Percentiles rank a stretch among this genome's conserved stretches.
Evolutionary conservation across 2,113 vertebrate genomes (phyloP).

Genomic region (Budorcas taxicolor): DNA sequence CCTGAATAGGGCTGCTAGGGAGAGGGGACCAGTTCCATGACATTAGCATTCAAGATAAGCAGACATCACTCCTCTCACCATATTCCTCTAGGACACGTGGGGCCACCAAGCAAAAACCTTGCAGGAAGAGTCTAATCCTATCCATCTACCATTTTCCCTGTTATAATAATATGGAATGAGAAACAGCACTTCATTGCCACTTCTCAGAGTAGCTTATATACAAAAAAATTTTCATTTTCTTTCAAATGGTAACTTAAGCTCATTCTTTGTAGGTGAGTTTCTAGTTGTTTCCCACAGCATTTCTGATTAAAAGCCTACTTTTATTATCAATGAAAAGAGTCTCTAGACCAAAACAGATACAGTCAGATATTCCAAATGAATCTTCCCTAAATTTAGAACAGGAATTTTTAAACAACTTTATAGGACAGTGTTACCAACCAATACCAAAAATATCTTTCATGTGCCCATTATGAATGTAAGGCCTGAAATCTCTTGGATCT

Average conservation of each 20-base stretch:
- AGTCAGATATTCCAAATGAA: constrained; percentile 2
- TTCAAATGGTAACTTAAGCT: not conserved
- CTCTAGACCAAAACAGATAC: not conserved
- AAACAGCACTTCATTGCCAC: not conserved
- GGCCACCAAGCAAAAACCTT: not conserved
- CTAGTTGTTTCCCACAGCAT: not conserved
- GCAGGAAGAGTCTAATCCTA: not conserved
- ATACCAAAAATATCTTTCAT: not conserved
- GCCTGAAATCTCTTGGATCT: not conserved
- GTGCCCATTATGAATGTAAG: not conserved
- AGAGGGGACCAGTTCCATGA: not conserved
- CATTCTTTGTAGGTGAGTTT: not conserved
- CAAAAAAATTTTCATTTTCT: not conserved
- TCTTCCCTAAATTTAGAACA: not conserved
- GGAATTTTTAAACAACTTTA: constrained; percentile 13
- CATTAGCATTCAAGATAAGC: not conserved
- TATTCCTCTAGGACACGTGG: not conserved
- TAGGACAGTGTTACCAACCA: not conserved
- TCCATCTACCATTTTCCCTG: not conserved
- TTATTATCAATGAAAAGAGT: not conserved
- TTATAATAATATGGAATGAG: not conserved
- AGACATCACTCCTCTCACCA: not conserved
- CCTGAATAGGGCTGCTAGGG: not conserved
- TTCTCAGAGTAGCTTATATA: not conserved
- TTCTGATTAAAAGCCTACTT: not conserved